Evolutionary conservation across 1,140 invertebrate genomes (phyloP).

Genomic region (Drosophila sturtevanti): DNA sequence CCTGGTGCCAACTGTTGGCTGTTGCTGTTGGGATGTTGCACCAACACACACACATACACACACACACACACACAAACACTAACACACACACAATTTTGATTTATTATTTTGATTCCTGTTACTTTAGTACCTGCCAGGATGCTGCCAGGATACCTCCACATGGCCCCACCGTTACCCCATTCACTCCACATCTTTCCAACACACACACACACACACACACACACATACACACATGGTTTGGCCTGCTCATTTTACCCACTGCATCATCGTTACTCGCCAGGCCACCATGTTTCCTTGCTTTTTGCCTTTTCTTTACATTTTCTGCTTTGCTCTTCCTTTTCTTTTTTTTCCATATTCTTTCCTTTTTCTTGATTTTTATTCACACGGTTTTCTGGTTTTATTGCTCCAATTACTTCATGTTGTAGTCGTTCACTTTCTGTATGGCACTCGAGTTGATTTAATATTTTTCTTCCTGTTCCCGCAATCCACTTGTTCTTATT

Average conservation of each 20-base stretch:
- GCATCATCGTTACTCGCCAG: slow-evolving; percentile 34
- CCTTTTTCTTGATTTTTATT: slow-evolving; percentile 63
- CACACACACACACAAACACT: slow-evolving; percentile 25
- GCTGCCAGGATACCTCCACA: slow-evolving; percentile 25
- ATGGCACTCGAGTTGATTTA: slow-evolving; percentile 60
- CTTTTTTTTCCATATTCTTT: not conserved
- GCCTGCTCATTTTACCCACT: slow-evolving; percentile 23
- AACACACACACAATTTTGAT: slow-evolving; percentile 63
- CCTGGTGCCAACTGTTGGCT: slow-evolving; percentile 22
- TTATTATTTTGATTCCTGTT: slow-evolving; percentile 78
- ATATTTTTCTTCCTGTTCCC: slow-evolving; percentile 47
- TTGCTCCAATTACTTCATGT: slow-evolving; percentile 77
- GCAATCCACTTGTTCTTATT: not conserved
- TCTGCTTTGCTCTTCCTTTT: not conserved
- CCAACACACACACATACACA: not conserved
- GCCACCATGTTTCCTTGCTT: slow-evolving; percentile 10
- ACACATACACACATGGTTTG: no score
- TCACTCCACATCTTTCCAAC: not conserved
- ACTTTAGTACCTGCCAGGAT: slow-evolving; percentile 68
- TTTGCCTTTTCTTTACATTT: not conserved
- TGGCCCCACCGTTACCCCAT: not conserved
- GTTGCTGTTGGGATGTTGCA: slow-evolving; percentile 34
- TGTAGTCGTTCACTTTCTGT: slow-evolving; percentile 37
- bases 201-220: no score
- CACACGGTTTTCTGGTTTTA: slow-evolving; percentile 71